A percentile compares a stretch with the other conserved stretches of the same genome.
These are phyloP conservation scores for Egretta garzetta DNA, from an alignment of 2,113 vertebrate species.

Conservation along the genomic window DNA sequence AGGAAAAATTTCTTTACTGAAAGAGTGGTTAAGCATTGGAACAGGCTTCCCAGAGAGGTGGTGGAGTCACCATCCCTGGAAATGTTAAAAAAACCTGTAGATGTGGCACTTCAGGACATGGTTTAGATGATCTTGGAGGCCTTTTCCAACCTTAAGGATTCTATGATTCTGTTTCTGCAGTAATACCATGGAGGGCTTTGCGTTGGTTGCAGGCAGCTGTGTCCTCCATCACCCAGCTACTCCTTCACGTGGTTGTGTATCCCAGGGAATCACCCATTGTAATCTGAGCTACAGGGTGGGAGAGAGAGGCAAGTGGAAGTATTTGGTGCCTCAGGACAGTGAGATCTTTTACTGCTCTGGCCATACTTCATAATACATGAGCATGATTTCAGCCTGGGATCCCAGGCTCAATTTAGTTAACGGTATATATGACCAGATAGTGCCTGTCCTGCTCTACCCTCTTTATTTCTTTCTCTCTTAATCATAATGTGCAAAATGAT, in stretches of 20 bases:
- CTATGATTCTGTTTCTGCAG: neutral
- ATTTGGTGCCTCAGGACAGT: neutral
- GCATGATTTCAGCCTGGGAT: neutral
- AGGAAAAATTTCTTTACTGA: too few relatives aligned
- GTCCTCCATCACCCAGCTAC: neutral
- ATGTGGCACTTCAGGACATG: too few relatives aligned
- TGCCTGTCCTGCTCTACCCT: neutral
- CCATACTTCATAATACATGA: accelerated
- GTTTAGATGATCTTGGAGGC: too few relatives aligned
- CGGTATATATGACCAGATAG: neutral
- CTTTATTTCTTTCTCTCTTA: neutral
- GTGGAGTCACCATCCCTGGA: too few relatives aligned
- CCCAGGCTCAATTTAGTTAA: neutral
- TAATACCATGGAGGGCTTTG: neutral
- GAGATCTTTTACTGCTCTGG: neutral
- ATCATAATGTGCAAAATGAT: neutral
- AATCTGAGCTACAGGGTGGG: neutral
- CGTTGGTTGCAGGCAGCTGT: neutral
- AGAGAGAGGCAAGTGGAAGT: neutral
- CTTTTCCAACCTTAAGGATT: too few relatives aligned
- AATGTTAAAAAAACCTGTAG: too few relatives aligned
- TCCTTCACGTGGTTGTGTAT: neutral
- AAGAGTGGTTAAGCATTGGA: too few relatives aligned
- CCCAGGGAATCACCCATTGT: neutral
- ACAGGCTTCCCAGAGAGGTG: too few relatives aligned